Evolutionary conservation across 2,113 vertebrate species (phyloP), one percentile per base, ranked within the genome.

Genomic region (Microcebus tavaratra): DNA sequence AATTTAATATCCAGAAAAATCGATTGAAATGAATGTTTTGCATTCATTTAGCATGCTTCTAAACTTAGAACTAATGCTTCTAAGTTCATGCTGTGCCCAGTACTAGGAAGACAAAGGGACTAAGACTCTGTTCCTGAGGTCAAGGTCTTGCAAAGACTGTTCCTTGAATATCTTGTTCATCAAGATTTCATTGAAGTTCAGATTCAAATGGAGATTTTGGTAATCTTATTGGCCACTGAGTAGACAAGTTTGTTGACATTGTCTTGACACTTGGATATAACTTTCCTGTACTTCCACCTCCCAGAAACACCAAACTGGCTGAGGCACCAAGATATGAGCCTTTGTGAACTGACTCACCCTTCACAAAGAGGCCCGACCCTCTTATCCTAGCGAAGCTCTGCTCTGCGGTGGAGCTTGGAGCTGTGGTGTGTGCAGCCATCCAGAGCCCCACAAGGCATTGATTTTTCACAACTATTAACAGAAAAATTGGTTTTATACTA

Each of bases 1-100:
- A 96, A 97, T 82, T 84, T 90, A 76, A 75, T 68, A 50, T 73
- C n/a, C 39, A 61, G 6, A 80, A 84, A 83, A 79, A 75, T 68
- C 84, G 84, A 65, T 48, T 45, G 70, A 88, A 97, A 67, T 42
- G 31, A 96, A 57, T 65, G 63, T 82, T 89, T 88, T 70, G 20
- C 29, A 48, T 83, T 97, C 83, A 59, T 72, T 84, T 39, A 78
- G 29, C 15, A 39, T 18, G 48, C 48, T 48, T 48, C 48, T 48
- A 48, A 48, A 48, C 48, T 48, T 48, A 48, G 48, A 48, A 48
- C 48, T 48, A 48, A 48, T 48, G 48, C 10, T 95, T 85, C 36
- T 48, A 39, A 80, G 59, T 21, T 57, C 23, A 59, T 29, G n/a
- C 18, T 10, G 29, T 87, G 59, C 39, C 59, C 63, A 81, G 34